Conservation (phyloP, 1,140 invertebrate genomes). For the Phymorhynchus buccinoides region DNA sequence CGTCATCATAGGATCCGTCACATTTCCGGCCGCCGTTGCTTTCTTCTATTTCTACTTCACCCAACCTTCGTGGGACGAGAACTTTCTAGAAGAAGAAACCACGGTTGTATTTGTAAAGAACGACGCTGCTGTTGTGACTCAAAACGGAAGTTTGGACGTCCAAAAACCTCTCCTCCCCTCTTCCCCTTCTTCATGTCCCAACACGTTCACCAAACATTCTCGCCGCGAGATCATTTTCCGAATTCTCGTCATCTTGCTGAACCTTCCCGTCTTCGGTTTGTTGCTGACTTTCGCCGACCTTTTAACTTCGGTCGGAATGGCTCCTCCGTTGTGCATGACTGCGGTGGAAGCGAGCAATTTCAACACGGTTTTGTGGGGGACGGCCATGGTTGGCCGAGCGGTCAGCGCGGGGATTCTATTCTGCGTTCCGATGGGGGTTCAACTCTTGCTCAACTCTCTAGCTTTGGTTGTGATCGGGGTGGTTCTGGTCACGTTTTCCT, state of each 20-base stretch:
- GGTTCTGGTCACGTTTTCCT: background rate
- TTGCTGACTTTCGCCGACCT: slow-evolving; percentile 39
- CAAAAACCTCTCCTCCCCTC: background rate
- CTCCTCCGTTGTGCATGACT: slow-evolving; percentile 28
- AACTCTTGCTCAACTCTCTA: slow-evolving; percentile 25
- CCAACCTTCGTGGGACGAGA: background rate
- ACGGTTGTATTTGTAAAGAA: background rate
- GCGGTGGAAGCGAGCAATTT: slow-evolving; percentile 26
- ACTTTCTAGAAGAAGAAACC: background rate
- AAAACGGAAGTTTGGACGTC: background rate
- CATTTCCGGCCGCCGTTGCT: slow-evolving; percentile 35
- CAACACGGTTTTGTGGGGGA: slow-evolving; percentile 39
- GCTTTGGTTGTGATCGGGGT: slow-evolving; percentile 17
- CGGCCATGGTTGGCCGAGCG: slow-evolving; percentile 30
- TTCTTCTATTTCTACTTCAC: slow-evolving; percentile 42
- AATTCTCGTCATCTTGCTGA: slow-evolving; percentile 30
- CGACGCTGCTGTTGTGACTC: background rate
- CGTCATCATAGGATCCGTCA: slow-evolving; percentile 38
- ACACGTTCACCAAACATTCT: background rate
- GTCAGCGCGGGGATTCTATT: slow-evolving; percentile 30
- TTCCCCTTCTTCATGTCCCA: background rate
- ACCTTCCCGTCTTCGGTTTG: slow-evolving; percentile 41
- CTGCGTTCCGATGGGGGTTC: slow-evolving; percentile 22
- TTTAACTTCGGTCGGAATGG: slow-evolving; percentile 33
- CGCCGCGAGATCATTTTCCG: background rate